Percentiles rank a stretch among this genome's conserved stretches.
phyloP scores from a whole-genome alignment of 2,888 invertebrate species.

The Hirtodrosophila alboralis region DNA sequence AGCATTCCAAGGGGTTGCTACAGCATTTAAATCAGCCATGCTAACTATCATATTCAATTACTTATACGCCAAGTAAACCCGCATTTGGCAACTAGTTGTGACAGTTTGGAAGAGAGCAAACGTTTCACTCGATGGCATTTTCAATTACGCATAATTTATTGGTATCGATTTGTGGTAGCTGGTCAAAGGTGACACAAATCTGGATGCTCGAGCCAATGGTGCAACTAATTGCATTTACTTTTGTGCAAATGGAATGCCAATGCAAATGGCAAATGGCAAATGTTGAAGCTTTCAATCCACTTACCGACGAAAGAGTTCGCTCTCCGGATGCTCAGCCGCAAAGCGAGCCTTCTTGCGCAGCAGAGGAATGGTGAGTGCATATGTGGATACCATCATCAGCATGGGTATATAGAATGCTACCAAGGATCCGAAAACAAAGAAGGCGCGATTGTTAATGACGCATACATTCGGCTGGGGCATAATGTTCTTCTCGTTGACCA shows the following conservation, averaged over 20 bases:
- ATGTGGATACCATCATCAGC: constrained; percentile 96
- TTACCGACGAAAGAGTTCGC: constrained; percentile 86
- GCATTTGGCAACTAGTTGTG: constrained; percentile 7
- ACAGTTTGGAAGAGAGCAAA: constrained; percentile 8
- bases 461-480: constrained; percentile 91
- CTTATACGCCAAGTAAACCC: constrained; percentile 10
- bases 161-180: constrained; percentile 49
- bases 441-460: constrained; percentile 93
- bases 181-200: constrained; percentile 53
- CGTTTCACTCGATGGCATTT: constrained; percentile 28
- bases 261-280: constrained; percentile 8
- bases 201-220: constrained; percentile 24
- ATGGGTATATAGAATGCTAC: constrained; percentile 98
- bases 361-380: constrained; percentile 94
- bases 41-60: constrained; percentile 38
- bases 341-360: constrained; percentile 91
- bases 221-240: constrained; percentile 55
- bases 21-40: neutral
- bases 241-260: constrained; percentile 10
- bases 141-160: constrained; percentile 59
- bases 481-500: constrained; percentile 90
- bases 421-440: constrained; percentile 95
- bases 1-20: neutral
- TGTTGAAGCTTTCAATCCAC: constrained; percentile 45
- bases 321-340: constrained; percentile 88